Conservation (phyloP, 2,888 invertebrate genomes). For the Lasioglossum vierecki region DNA sequence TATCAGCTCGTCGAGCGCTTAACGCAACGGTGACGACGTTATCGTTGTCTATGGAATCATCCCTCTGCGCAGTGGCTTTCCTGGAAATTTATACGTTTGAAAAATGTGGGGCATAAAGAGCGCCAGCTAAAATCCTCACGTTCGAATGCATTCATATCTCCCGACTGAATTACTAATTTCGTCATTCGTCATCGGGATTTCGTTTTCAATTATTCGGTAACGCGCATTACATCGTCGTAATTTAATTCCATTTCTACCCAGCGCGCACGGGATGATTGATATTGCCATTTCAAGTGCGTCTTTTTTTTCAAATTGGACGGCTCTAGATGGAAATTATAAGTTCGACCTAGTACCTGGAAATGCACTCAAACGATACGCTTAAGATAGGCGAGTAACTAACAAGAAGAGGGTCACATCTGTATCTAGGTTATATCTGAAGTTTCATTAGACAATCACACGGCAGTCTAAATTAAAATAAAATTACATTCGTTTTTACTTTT, state of each 20-base stretch:
- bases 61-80: conserved; percentile 49
- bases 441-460: too few relatives aligned
- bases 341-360: neutral
- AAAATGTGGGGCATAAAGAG: conserved; percentile 33
- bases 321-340: neutral
- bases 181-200: conserved; percentile 8
- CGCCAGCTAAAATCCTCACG: conserved; percentile 10
- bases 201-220: neutral
- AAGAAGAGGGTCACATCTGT: too few relatives aligned
- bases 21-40: conserved; percentile 70
- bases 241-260: neutral
- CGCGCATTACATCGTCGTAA: conserved; percentile 4
- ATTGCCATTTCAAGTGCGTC: neutral
- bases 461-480: too few relatives aligned
- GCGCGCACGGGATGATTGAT: neutral
- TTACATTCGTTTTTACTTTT: too few relatives aligned
- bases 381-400: neutral
- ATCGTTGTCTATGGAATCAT: conserved; percentile 66
- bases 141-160: neutral
- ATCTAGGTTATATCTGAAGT: too few relatives aligned
- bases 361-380: neutral
- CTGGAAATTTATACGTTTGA: conserved; percentile 64
- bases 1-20: conserved; percentile 72
- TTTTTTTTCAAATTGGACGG: neutral
- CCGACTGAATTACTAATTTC: neutral